phyloP scores from a whole-genome alignment of 2,113 vertebrate genomes.

The Thamnophis sirtalis region DNA sequence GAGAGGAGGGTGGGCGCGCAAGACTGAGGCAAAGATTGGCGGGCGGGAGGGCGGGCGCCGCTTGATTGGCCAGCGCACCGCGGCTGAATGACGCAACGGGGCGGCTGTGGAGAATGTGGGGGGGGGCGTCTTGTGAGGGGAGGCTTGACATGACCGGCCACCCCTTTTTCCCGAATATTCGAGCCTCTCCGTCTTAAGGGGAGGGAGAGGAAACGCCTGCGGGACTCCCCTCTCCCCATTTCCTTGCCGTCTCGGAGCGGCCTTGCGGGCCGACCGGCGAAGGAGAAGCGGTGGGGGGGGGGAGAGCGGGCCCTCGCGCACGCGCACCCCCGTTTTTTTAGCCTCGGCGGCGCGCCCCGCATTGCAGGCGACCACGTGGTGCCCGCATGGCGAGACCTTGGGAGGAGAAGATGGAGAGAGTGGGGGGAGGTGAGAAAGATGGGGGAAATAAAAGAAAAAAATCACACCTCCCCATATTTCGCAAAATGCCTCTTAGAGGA shows the following conservation, averaged over 20 bases:
- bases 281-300: too few relatives aligned
- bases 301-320: neutral
- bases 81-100: neutral
- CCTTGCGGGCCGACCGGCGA: neutral
- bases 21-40: neutral
- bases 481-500: neutral
- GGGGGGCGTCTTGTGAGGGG: neutral
- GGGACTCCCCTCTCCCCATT: too few relatives aligned
- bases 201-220: too few relatives aligned
- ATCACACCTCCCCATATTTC: neutral
- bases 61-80: neutral
- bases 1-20: too few relatives aligned
- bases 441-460: too few relatives aligned
- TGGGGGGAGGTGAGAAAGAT: too few relatives aligned
- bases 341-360: conserved; percentile 31
- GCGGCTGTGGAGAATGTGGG: too few relatives aligned
- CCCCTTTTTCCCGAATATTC: neutral
- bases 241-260: neutral
- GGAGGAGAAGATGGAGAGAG: neutral
- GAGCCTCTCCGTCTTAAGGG: neutral
- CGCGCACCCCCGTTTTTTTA: neutral
- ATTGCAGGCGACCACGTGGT: conserved; percentile 42
- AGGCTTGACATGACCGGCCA: too few relatives aligned
- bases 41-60: neutral
- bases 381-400: conserved; percentile 5